Percentiles rank a stretch among this genome's conserved stretches.
Conservation (phyloP, 1,140 invertebrate species). For the Halictus rubicundus region DNA sequence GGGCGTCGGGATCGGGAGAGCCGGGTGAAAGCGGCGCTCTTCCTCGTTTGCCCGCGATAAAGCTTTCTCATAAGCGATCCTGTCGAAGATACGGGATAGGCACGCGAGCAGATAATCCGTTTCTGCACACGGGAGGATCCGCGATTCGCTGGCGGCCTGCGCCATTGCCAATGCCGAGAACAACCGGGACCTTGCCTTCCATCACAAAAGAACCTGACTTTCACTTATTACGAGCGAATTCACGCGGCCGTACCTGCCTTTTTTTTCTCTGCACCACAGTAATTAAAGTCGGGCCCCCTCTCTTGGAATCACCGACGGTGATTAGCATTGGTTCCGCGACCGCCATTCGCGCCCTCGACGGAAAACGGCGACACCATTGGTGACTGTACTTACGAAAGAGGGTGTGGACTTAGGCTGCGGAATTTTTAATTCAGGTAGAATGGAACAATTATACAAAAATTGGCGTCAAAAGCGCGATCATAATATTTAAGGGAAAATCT, state of each 20-base stretch:
- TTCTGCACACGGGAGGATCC: not conserved
- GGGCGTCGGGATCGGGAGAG: not conserved
- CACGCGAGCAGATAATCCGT: slow-evolving; percentile 29
- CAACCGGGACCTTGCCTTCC: slow-evolving; percentile 13
- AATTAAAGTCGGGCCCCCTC: slow-evolving; percentile 15
- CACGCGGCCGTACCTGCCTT: slow-evolving; percentile 2
- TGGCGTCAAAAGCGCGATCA: no score
- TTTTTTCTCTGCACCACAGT: not conserved
- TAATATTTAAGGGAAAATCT: no score
- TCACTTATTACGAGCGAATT: slow-evolving; percentile 33
- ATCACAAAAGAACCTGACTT: slow-evolving; percentile 28
- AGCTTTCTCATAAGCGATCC: not conserved
- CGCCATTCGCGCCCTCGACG: not conserved
- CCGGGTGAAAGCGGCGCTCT: slow-evolving; percentile 26
- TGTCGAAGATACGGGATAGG: not conserved
- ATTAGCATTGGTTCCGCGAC: slow-evolving; percentile 11
- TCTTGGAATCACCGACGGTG: not conserved
- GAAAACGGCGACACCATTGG: not conserved
- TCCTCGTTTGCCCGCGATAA: slow-evolving; percentile 5
- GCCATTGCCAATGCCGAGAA: slow-evolving; percentile 18
- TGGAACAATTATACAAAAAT: no score
- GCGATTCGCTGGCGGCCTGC: not conserved
- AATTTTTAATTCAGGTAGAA: no score
- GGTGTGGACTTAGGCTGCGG: no score
- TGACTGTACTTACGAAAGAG: not conserved